These are phyloP conservation scores for Halichoeres trimaculatus DNA, from an alignment of 2,113 vertebrate species.

Conservation along the genomic window DNA sequence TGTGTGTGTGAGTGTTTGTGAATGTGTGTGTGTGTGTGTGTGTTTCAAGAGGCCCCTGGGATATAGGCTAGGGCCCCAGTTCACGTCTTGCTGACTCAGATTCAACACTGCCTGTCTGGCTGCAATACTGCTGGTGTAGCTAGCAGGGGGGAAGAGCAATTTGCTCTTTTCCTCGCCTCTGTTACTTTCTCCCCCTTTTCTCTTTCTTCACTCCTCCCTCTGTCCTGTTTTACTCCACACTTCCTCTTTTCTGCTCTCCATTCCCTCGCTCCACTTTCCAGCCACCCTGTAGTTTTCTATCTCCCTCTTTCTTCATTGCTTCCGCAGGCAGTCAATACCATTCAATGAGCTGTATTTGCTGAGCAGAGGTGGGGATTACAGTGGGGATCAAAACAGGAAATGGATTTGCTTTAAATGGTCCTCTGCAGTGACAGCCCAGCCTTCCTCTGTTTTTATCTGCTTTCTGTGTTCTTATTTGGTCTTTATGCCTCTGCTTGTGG, in stretches of 20 bases:
- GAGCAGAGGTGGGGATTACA: constrained; percentile 45
- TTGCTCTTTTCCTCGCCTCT: constrained; percentile 43
- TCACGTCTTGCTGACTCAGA: constrained; percentile 78
- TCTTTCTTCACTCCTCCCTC: too few species aligned
- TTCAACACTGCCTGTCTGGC: constrained; percentile 63
- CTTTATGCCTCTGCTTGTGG: constrained; percentile 6
- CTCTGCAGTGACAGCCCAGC: constrained; percentile 20
- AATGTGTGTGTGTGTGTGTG: background rate
- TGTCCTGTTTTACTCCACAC: background rate
- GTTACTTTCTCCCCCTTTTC: constrained; percentile 15
- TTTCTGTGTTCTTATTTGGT: background rate
- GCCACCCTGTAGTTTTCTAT: constrained; percentile 20
- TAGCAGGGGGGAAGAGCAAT: constrained; percentile 38
- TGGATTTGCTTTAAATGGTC: constrained; percentile 55
- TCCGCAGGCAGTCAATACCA: constrained; percentile 44
- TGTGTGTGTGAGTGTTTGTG: constrained; percentile 16
- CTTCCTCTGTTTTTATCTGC: background rate
- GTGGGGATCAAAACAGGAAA: constrained; percentile 59
- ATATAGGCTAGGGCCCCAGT: constrained; percentile 60
- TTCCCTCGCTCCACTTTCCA: constrained; percentile 28
- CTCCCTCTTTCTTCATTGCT: background rate
- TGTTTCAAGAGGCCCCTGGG: constrained; percentile 55
- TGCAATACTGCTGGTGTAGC: constrained; percentile 59
- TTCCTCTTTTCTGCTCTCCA: constrained; percentile 38
- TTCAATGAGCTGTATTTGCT: constrained; percentile 48